Evolutionary conservation across 2,888 invertebrate genomes (phyloP).

Genomic region (Tiliacea citrago): DNA sequence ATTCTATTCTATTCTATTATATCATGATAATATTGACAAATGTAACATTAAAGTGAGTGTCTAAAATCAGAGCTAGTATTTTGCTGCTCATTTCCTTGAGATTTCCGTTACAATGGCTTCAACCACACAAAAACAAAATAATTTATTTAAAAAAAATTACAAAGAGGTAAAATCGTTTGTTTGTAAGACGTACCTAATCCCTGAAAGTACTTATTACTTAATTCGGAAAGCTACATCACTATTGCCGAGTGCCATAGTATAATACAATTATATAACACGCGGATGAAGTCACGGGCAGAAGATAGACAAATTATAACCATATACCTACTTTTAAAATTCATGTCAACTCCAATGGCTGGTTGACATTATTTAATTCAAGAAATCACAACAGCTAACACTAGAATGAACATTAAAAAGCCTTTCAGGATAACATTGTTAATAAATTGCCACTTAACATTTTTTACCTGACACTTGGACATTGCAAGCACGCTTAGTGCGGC

Average conservation of each 20-base stretch:
- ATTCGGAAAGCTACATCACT: not conserved
- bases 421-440: not conserved
- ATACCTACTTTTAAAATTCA: not conserved
- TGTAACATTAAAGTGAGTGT: not conserved
- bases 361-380: not conserved
- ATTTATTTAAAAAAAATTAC: no score
- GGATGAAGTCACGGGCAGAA: not conserved
- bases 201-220: not conserved
- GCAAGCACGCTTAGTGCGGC: constrained; percentile 12
- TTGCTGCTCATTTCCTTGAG: not conserved
- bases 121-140: not conserved
- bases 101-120: not conserved
- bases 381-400: not conserved
- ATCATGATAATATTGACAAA: no score
- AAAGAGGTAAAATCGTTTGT: not conserved
- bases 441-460: constrained; percentile 10
- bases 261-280: not conserved
- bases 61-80: not conserved
- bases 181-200: not conserved
- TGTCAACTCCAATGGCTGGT: not conserved
- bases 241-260: not conserved
- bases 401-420: not conserved
- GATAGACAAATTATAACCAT: not conserved
- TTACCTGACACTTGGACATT: constrained; percentile 7
- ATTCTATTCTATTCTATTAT: no score